Evolutionary conservation across 2,797 vertebrate genomes (phyloP), one percentile per base, ranked within the genome.

Genomic region (Diglossa cyanea): DNA sequence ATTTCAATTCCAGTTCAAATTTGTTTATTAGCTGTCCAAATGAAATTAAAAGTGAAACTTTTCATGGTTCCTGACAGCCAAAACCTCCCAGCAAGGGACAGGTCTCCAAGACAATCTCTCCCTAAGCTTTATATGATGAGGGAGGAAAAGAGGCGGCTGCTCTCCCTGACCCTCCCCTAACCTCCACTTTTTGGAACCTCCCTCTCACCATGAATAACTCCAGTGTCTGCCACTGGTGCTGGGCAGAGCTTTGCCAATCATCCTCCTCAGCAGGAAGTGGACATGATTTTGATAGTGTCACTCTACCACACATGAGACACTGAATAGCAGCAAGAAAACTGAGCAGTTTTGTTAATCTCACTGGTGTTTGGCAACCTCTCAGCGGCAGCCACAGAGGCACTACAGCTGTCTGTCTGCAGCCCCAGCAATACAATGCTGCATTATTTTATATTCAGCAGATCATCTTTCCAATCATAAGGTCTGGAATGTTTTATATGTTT

Each of bases 281-380:
- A 96, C 96, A 96, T 92, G 95, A 95, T 94, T 96, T 96, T 95
- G 94, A 96, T 96, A 95, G 94, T 96, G 95, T 96, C 96, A 94
- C 83, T 96, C 95, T 92, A 66, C 90, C 94, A 60, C 88, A 94
- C 96, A 93, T 62, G 55, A 94, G 80, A 95, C 51, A 20, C 92
- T 95, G 92, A 97, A 95, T 96, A 97, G 90, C 94, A 93, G 92
- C 94, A 86, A 95, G 95, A 84, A 97, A 97, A 96, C 96, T 96
- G 96, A 96, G 94, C 95, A 95, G 96, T 96, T 96, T 95, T 96
- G 96, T 96, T 96, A 96, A 95, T 97, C 92, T 96, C 48, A 0
- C 94, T 95, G 92, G 82, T 90, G 93, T 93, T 96, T 97, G 96
- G 94, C 96, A 96, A 92, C 74, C 86, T 95, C 94, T 95, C 96